Percentiles rank a stretch among this genome's conserved stretches.
Conservation (phyloP, 2,888 invertebrate species). For the Lasioglossum villosulum region DNA sequence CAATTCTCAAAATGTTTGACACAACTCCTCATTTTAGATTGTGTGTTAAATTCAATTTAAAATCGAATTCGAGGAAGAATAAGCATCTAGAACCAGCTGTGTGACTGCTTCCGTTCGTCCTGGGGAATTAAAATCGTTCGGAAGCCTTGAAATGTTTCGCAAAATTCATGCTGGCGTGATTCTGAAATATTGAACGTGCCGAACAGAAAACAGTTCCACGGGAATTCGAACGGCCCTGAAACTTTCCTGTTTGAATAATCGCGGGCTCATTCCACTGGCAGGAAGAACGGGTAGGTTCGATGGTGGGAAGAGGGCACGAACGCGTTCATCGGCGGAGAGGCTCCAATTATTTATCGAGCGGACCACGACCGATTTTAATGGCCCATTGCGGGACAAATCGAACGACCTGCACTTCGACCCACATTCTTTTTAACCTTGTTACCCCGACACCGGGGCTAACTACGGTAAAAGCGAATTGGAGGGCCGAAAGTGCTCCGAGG, state of each 20-base stretch:
- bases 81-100: neutral
- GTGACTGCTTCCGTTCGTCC: neutral
- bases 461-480: neutral
- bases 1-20: neutral
- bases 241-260: neutral
- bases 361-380: constrained; percentile 8
- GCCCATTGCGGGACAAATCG: neutral
- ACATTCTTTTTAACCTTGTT: constrained; percentile 12
- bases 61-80: neutral
- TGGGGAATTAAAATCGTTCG: neutral
- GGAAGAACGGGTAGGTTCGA: neutral
- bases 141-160: neutral
- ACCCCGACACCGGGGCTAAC: neutral
- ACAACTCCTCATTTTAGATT: neutral
- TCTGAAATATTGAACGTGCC: neutral
- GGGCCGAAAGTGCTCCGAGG: neutral
- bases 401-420: constrained; percentile 12
- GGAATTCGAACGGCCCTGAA: neutral
- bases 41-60: neutral
- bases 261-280: neutral
- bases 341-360: constrained; percentile 23
- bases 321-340: neutral
- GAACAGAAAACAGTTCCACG: neutral
- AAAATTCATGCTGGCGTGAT: neutral
- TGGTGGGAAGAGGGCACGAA: too few relatives aligned